Base-by-base conservation (phyloP, 30 jellyfish, hydroid and myxozoan species). In the Turritopsis rubra region DNA sequence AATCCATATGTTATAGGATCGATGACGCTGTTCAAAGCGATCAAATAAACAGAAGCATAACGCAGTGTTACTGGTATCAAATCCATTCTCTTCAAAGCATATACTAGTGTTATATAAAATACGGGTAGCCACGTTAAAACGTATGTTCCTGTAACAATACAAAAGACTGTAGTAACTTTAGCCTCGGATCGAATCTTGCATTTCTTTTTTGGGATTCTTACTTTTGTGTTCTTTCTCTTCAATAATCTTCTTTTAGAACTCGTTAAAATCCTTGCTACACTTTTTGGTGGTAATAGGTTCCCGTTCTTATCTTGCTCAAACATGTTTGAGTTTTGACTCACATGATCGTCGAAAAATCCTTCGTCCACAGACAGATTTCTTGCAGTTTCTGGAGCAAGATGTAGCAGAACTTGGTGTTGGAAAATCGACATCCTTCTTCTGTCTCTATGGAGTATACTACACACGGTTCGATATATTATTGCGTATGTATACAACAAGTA, bases 71-170 rank as follows among this genome's bases (percentile, higher is more conserved):
- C 54, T 1, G 83, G 83, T 18, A 7, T 72, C 52, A 74, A 74
- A 53, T 74, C 83, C 54, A 16, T 72, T 74, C 83, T 24, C 18
- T 74, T 53, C 30, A 74, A 74, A 24, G 52, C 24, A 9, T 74
- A 18, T 16, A 74, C 72, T n/a, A 53, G 16, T 24, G 83, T 74
- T 53, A 74, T 74, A 72, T 74, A 74, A 21, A 74, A 30, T 8
- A 74, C 83, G 3, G 83, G 83, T 24, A 74, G 18, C 83, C 83
- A 74, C 24, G 83, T 74, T 24, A 74, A 74, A 22, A 74, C 27
- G 54, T 74, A 74, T 22, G 83, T 21, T 28, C 83, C 83, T 21
- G 83, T 53, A 1, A 74, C 83, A 21, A 74, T 74, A 18, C 65
- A 30, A 74, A 74, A 74, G 54, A 74, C 83, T 8, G 65, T 24